Evolutionary conservation across 1,140 invertebrate genomes (phyloP), one percentile per base, ranked within the genome.

Genomic region (Drosophila serrata): DNA sequence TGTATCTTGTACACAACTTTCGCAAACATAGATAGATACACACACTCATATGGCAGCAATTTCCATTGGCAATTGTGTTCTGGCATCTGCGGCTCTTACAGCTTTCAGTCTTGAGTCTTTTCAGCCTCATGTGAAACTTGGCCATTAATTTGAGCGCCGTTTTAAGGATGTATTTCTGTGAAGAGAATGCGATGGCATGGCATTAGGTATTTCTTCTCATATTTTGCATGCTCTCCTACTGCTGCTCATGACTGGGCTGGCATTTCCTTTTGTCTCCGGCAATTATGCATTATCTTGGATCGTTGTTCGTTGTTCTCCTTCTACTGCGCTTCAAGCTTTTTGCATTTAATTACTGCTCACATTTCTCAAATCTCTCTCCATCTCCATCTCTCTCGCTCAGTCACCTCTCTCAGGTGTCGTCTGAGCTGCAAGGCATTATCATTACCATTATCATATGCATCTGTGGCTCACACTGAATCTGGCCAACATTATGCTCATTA

Each of bases 291-390:
- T 85, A 85, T 85, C 81, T 74, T 27, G 65, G 75, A 72, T 81
- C 79, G 78, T 8, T 60, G 55, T 24, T 49, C 43, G 13, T 12
- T 73, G 62, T 78, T 74, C 31, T 60, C 19, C 46, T 62, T 75
- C 74, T 70, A n/a, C n/a, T 72, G 79, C 61, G 82, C 79, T 87
- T 87, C 58, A 46, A 75, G 69, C n/a, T n/a, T 74, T 87, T 86
- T 80, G 80, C 77, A 87, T 87, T 87, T 87, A 88, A 87, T 87
- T 87, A 87, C 82, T 74, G 67, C 62, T 81, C 82, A 84, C 85
- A 88, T 87, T 77, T 87, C 82, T 87, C 82, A 88, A 87, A 87
- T 87, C 88, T 87, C 84, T 70, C 70, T 45, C 46, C 57, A n/a
- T n/a, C n/a, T n/a, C n/a, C n/a, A n/a, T n/a, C n/a, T 49, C 45